These are phyloP conservation scores for Furnarius figulus DNA, from an alignment of 2,113 vertebrate species.

Conservation along the genomic window DNA sequence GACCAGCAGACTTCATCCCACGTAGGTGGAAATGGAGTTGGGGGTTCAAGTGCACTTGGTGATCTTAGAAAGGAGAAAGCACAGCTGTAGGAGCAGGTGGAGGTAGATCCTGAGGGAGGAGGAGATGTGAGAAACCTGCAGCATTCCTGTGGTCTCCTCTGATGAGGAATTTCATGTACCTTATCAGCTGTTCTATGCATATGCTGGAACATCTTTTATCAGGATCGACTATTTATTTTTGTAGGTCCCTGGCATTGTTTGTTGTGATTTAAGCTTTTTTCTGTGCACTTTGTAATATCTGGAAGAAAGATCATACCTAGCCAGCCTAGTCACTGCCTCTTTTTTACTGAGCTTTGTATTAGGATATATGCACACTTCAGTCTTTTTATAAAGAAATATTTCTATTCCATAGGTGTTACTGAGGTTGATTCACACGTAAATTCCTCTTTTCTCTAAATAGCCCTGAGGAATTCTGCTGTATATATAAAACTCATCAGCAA, in stretches of 20 bases:
- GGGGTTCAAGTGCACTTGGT: background rate
- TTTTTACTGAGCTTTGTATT: background rate
- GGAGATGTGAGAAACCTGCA: background rate
- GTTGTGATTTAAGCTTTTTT: background rate
- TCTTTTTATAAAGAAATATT: background rate
- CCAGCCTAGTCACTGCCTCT: background rate
- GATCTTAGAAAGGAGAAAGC: background rate
- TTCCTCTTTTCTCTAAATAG: background rate
- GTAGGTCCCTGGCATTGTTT: background rate
- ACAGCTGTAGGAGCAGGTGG: background rate
- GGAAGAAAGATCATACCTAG: background rate
- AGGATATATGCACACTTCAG: background rate
- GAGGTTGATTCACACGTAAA: background rate
- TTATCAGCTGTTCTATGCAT: rapidly evolving
- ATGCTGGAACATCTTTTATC: background rate
- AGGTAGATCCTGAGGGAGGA: background rate
- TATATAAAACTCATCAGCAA: background rate
- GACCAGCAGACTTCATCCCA: background rate
- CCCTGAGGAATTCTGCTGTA: background rate
- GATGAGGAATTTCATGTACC: rapidly evolving
- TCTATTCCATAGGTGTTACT: background rate
- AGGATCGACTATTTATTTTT: background rate
- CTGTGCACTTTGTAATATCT: background rate
- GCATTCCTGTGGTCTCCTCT: background rate
- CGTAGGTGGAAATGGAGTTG: background rate